Conservation (phyloP, 2,888 invertebrate genomes). For the Andricus curvator region DNA sequence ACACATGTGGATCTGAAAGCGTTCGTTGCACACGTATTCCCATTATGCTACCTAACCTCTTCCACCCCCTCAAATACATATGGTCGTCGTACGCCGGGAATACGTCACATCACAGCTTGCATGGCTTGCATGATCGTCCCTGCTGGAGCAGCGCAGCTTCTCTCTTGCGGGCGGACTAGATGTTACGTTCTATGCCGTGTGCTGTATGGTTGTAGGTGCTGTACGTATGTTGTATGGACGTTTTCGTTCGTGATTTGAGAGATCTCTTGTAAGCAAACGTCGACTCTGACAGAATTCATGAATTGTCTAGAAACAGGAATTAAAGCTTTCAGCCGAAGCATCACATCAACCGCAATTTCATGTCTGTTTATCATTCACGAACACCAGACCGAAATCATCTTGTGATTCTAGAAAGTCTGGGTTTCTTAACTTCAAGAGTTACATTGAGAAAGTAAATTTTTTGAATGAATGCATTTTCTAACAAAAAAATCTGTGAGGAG, state of each 20-base stretch:
- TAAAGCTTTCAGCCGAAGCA: slow-evolving; percentile 11
- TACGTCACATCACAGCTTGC: slow-evolving; percentile 72
- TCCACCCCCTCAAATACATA: slow-evolving; percentile 72
- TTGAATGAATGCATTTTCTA: no score
- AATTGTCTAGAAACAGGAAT: slow-evolving; percentile 11
- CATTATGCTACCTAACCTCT: slow-evolving; percentile 71
- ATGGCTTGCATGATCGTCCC: slow-evolving; percentile 69
- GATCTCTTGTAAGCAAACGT: slow-evolving; percentile 1
- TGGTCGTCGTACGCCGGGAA: slow-evolving; percentile 60
- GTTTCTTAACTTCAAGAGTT: background rate
- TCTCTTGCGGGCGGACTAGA: slow-evolving; percentile 2
- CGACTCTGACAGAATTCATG: slow-evolving; percentile 25
- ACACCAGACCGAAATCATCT: background rate
- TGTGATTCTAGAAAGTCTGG: background rate
- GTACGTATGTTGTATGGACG: background rate
- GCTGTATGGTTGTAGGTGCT: no score
- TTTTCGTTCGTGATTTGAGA: slow-evolving; percentile 19
- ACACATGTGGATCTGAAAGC: slow-evolving; percentile 69
- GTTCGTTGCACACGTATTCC: slow-evolving; percentile 61
- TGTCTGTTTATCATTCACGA: background rate
- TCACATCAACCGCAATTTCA: background rate
- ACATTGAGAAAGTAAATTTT: background rate
- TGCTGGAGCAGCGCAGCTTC: slow-evolving; percentile 18
- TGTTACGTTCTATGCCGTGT: background rate
- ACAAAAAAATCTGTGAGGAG: no score